phyloP scores from a whole-genome alignment of 2,797 vertebrate species.

The Poecilia velifera region DNA sequence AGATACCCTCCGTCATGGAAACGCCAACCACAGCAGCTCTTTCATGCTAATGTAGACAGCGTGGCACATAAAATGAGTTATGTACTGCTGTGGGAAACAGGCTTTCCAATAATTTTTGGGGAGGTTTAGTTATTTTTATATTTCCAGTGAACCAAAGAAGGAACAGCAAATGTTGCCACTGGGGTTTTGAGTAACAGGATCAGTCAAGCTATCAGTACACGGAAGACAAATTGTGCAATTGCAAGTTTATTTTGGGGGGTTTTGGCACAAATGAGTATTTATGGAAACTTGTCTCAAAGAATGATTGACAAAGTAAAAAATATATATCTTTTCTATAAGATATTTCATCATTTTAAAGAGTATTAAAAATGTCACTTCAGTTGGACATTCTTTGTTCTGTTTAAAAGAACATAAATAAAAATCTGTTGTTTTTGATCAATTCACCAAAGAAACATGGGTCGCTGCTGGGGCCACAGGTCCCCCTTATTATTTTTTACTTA shows the following conservation, averaged over 20 bases:
- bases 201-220: neutral
- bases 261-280: neutral
- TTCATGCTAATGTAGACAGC: constrained; percentile 23
- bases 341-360: neutral
- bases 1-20: constrained; percentile 33
- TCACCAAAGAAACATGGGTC: neutral
- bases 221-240: neutral
- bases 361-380: neutral
- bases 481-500: neutral
- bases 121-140: neutral
- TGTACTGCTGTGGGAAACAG: constrained; percentile 2
- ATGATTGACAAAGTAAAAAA: neutral
- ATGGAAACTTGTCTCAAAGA: neutral
- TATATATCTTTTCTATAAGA: neutral
- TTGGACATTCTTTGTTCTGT: neutral
- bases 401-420: neutral
- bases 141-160: neutral
- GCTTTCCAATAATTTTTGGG: neutral
- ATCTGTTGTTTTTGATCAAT: neutral
- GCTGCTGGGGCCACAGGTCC: neutral
- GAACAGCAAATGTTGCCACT: neutral
- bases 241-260: neutral
- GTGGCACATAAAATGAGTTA: neutral
- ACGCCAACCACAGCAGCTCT: constrained; percentile 10
- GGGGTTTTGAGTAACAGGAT: neutral